Base-by-base conservation (phyloP, 53 echinoderm and acorn worm species). In the Actinopyga echinites region DNA sequence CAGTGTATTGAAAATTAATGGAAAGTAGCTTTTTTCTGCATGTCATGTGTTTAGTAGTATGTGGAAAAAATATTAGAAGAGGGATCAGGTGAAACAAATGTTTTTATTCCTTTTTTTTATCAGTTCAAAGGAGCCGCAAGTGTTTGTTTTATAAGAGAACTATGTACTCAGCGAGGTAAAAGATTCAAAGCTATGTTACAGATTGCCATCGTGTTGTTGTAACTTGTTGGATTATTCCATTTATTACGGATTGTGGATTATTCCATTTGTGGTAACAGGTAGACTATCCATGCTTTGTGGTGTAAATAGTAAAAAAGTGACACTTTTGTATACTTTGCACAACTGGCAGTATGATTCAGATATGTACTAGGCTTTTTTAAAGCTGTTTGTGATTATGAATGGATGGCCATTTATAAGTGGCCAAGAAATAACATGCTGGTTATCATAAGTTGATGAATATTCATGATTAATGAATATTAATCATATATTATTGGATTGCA, bases 241-340 rank as follows among this genome's bases (percentile, higher is more conserved):
- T 49, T 49, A 17, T 49, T n/a, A n/a, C n/a, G n/a, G n/a, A n/a
- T n/a, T n/a, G n/a, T 49, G 49, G 49, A 49, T 0, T 49, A 49
- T 49, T 49, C 49, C 49, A 49, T 49, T 49, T 49, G 49, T 49
- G 17, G 65, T 65, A 20, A 65, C 3, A 21, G 25, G 40, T 71
- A 44, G 38, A 22, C 37, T 36, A 13, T 68, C 68, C 68, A 68
- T 68, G 37, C 68, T 36, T 68, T 37, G 20, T 68, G 68, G 38
- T 68, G 68, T 68, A 68, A 34, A 68, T 68, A 68, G 34, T 30
- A 38, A 68, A 68, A 68, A 67, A 68, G 68, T 68, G 68, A 68
- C 31, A 32, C 35, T 67, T 67, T 68, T 68, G 34, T 68, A 38
- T 68, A 68, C 37, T 36, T 38, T 33, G 68, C 68, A 68, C 68